Evolutionary conservation across 2,888 invertebrate genomes (phyloP).

Genomic region (Punctoribates punctum): DNA sequence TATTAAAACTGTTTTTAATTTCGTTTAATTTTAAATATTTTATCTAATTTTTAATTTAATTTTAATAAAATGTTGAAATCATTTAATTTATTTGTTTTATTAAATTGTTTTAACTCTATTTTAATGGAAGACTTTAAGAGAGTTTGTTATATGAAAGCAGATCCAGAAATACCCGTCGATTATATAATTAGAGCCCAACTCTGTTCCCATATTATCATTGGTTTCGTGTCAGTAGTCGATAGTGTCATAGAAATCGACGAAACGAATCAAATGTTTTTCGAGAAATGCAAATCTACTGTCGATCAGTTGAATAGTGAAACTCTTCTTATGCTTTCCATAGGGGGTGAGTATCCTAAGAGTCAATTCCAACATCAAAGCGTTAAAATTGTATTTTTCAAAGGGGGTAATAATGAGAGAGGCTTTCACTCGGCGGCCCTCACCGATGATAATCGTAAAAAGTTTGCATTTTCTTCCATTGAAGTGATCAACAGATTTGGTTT

Average conservation of each 20-base stretch:
- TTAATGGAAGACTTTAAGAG: slow-evolving; percentile 22
- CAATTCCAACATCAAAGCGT: not conserved
- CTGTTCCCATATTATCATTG: slow-evolving; percentile 79
- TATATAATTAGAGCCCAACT: slow-evolving; percentile 64
- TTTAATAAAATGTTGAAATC: not conserved
- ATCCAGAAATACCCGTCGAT: slow-evolving; percentile 35
- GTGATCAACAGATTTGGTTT: slow-evolving; percentile 49
- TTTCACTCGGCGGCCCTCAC: slow-evolving; percentile 37
- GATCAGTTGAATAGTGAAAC: slow-evolving; percentile 57
- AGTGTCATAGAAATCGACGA: not conserved
- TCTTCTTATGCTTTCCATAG: slow-evolving; percentile 63
- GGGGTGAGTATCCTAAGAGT: slow-evolving; percentile 27
- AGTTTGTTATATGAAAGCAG: slow-evolving; percentile 40
- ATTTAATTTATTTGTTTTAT: not conserved
- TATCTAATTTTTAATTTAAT: no score
- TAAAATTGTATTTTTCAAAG: slow-evolving; percentile 13
- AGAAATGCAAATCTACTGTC: slow-evolving; percentile 20
- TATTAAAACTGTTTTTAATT: not conserved
- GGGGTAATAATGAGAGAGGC: slow-evolving; percentile 53
- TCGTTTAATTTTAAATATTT: not conserved
- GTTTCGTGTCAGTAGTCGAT: slow-evolving; percentile 63
- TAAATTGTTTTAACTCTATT: not conserved
- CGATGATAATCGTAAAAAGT: slow-evolving; percentile 45
- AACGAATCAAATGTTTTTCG: not conserved
- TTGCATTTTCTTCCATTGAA: slow-evolving; percentile 48